Evolutionary conservation across 1,140 invertebrate species (phyloP).

Genomic region (Cydia strobilella): DNA sequence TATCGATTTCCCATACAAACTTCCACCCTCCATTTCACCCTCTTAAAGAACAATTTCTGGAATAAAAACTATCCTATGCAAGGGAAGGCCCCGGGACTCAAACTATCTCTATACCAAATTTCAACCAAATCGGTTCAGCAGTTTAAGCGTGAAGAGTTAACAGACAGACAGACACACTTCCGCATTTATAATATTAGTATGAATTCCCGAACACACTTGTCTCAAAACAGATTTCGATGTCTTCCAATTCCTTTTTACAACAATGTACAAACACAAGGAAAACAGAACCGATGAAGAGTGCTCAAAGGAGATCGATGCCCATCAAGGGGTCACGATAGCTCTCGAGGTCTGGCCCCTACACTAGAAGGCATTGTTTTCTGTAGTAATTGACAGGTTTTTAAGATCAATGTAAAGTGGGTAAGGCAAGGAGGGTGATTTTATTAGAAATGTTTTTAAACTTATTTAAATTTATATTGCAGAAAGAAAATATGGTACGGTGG

Average conservation of each 20-base stretch:
- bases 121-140: too few species aligned
- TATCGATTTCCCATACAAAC: too few species aligned
- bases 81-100: too few species aligned
- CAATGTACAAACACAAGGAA: not conserved
- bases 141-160: too few species aligned
- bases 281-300: not conserved
- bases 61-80: too few species aligned
- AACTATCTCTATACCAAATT: too few species aligned
- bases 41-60: too few species aligned
- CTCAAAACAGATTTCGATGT: not conserved
- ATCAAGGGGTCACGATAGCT: slow-evolving; percentile 3
- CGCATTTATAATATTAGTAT: too few species aligned
- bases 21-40: too few species aligned
- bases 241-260: not conserved
- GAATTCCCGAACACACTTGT: too few species aligned
- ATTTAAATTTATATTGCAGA: not conserved
- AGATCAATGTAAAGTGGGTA: slow-evolving; percentile 10
- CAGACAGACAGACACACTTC: too few species aligned
- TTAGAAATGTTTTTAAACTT: not conserved
- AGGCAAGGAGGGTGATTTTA: not conserved
- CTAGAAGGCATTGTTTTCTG: not conserved
- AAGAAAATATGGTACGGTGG: too few species aligned
- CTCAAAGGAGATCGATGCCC: slow-evolving; percentile 14
- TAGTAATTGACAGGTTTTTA: slow-evolving; percentile 19
- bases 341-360: not conserved